Base-by-base conservation (phyloP, 1,140 invertebrate species). In the Drosophila nebulosa region DNA sequence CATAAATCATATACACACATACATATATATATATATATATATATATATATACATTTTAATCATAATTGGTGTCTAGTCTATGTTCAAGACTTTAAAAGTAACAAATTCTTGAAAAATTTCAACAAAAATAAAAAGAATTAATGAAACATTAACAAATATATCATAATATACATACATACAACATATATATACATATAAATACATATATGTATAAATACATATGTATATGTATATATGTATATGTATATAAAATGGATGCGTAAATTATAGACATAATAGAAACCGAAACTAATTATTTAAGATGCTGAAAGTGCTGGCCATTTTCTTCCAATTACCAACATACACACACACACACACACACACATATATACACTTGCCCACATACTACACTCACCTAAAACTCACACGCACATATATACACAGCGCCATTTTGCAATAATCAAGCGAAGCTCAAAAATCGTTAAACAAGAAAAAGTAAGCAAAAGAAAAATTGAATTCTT, bases 1-100 rank as follows among this genome's bases (percentile, higher is more conserved):
- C 36, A 58, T 36, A 74, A 72, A 16, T 56, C 30, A 57, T 42
- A 60, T 22, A 61, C 27, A n/a, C 22, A 35, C 35, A 53, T 35
- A 57, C 12, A 51, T 30, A 64, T 36, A 66, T 62, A 35, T n/a
- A 64, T 61, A 68, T 69, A 21, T 46, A 62, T 74, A 81, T 76
- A 53, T 51, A 76, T 77, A 55, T 67, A 69, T 65, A 61, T 67
- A 64, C 56, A 63, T 88, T 76, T 89, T 74, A 89, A 85, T 79
- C 80, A 57, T 79, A 89, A 89, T 89, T 90, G 85, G 86, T 89
- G 85, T 89, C 85, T 89, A 89, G 85, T 89, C 85, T 89, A 90
- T 73, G 76, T 77, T 85, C 81, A 79, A 83, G 86, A 89, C 85
- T 89, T 90, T 81, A 90, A 89, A 89, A 78, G 74, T 70, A 88